phyloP scores from a whole-genome alignment of 1,140 invertebrate species.

The Radopholus similis region DNA sequence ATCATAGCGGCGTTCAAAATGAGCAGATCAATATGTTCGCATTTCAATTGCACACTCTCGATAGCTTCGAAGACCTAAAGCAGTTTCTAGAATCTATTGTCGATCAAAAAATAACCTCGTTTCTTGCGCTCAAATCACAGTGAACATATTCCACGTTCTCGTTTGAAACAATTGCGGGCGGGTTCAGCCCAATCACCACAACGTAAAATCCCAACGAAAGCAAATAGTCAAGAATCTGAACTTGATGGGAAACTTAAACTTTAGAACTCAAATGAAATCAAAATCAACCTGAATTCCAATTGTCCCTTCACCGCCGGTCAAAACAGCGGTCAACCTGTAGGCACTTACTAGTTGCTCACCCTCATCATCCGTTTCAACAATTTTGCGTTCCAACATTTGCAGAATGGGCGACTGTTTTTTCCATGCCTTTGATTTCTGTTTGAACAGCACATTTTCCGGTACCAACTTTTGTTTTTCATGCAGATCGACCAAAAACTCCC shows the following conservation, averaged over 20 bases:
- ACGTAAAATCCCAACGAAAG: conserved; percentile 9
- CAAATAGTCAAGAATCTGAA: conserved; percentile 12
- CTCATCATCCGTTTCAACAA: not conserved
- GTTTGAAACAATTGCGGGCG: not conserved
- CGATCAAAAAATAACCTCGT: not conserved
- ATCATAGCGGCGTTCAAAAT: conserved; percentile 20
- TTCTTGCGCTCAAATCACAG: conserved; percentile 10
- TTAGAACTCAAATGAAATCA: not conserved
- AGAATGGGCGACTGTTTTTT: not conserved
- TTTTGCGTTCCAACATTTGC: not conserved
- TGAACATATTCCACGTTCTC: conserved; percentile 6
- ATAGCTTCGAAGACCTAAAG: conserved; percentile 15
- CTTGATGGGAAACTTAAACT: not conserved
- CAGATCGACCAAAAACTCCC: conserved; percentile 2
- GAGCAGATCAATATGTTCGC: conserved; percentile 8
- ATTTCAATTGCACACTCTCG: not conserved
- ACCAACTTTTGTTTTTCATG: not conserved
- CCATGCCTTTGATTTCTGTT: not conserved
- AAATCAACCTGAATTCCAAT: conserved; percentile 18
- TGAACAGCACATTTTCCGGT: not conserved
- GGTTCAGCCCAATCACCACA: conserved; percentile 7
- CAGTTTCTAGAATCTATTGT: not conserved
- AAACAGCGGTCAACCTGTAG: not conserved
- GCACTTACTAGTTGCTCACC: not conserved
- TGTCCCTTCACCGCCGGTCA: conserved; percentile 26